A percentile compares a stretch with the other conserved stretches of the same genome.
Evolutionary conservation across 1,140 invertebrate genomes (phyloP).

Genomic region (Panagrolaimus sp.): DNA sequence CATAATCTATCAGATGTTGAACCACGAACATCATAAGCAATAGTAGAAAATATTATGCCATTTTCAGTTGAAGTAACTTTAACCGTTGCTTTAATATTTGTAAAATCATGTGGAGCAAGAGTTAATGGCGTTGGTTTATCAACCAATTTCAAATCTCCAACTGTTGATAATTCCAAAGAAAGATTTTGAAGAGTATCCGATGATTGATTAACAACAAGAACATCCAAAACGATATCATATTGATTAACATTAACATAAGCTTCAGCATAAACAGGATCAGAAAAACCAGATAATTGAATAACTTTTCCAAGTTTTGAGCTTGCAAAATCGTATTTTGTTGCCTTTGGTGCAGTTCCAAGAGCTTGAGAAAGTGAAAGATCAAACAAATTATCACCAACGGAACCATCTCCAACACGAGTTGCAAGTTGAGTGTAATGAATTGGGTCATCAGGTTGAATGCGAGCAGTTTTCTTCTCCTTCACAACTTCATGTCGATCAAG

Average conservation of each 20-base stretch:
- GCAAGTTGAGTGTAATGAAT: constrained; percentile 79
- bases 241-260: constrained; percentile 98
- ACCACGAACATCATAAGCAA: constrained; percentile 70
- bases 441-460: constrained; percentile 71
- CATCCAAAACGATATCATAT: constrained; percentile 94
- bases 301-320: constrained; percentile 69
- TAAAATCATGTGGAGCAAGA: constrained; percentile 89
- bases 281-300: constrained; percentile 98
- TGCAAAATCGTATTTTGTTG: constrained; percentile 65
- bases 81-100: constrained; percentile 75
- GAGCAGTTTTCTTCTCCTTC: constrained; percentile 52
- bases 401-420: constrained; percentile 66
- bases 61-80: constrained; percentile 88
- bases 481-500: constrained; percentile 66
- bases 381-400: constrained; percentile 76
- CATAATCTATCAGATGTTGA: constrained; percentile 88
- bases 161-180: constrained; percentile 89
- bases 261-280: constrained; percentile 97
- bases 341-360: constrained; percentile 68
- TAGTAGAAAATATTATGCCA: constrained; percentile 98
- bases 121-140: constrained; percentile 92
- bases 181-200: constrained; percentile 92
- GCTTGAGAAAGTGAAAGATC: constrained; percentile 88
- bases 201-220: constrained; percentile 95
- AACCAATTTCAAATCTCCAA: constrained; percentile 91